phyloP scores from a whole-genome alignment of 2,888 invertebrate species.

The Quadroppia sp. region DNA sequence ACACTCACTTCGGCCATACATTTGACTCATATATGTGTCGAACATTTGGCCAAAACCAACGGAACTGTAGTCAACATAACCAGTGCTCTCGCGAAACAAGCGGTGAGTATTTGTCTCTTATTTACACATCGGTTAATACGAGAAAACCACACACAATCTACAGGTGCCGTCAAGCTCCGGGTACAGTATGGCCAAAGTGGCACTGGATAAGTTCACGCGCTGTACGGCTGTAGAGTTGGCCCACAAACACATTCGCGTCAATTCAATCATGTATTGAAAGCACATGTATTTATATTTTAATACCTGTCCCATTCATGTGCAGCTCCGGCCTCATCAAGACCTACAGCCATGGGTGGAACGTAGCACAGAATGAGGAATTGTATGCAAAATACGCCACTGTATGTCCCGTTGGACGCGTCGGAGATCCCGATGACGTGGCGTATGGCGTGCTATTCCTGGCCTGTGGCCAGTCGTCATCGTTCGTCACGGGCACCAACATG shows the following conservation, averaged over 20 bases:
- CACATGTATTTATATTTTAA: background rate
- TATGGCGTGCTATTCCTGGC: background rate
- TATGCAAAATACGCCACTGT: background rate
- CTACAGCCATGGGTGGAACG: background rate
- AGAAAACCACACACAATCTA: too few relatives aligned
- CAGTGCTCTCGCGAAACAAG: slow-evolving; percentile 25
- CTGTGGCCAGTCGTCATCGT: slow-evolving; percentile 7
- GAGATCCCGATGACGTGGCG: background rate
- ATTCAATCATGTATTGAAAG: slow-evolving; percentile 29
- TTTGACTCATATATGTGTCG: slow-evolving; percentile 29
- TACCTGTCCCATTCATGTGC: background rate
- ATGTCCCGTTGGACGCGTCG: background rate
- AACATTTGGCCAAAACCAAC: slow-evolving; percentile 41
- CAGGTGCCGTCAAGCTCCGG: background rate
- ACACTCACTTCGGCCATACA: slow-evolving; percentile 35
- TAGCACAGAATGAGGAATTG: background rate
- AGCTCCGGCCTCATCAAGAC: background rate
- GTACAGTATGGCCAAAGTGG: background rate
- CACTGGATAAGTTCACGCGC: background rate
- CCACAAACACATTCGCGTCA: slow-evolving; percentile 27
- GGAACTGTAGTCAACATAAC: slow-evolving; percentile 40
- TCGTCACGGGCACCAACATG: slow-evolving; percentile 16
- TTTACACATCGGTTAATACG: background rate
- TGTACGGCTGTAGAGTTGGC: slow-evolving; percentile 6
- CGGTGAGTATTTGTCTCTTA: background rate